These are phyloP conservation scores for Siniperca chuatsi DNA, from an alignment of 2,113 vertebrate genomes.

Conservation along the genomic window DNA sequence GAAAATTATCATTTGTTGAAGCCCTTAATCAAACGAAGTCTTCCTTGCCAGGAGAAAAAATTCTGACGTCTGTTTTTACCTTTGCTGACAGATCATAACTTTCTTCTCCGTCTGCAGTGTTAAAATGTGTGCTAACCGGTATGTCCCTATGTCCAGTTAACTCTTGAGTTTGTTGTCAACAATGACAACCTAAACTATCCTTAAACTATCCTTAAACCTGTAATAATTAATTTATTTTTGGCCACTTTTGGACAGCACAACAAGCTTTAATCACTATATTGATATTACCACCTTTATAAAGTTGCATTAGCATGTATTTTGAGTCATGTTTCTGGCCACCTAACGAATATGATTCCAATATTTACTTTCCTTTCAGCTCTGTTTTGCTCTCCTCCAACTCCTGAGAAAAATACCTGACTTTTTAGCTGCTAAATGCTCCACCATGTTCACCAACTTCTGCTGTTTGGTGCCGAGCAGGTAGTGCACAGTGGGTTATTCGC, in stretches of 20 bases:
- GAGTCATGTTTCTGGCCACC: not conserved
- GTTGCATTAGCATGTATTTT: not conserved
- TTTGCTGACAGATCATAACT: no score
- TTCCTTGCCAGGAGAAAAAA: not conserved
- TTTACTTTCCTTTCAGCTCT: no score
- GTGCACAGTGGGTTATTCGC: not conserved
- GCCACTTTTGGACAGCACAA: not conserved
- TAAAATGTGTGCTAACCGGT: no score
- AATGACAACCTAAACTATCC: no score
- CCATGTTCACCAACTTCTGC: not conserved
- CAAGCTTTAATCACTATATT: not conserved
- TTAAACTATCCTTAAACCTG: no score
- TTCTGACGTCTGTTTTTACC: no score
- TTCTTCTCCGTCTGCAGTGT: no score
- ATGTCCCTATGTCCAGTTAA: no score
- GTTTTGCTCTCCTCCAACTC: not conserved
- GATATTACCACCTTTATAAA: not conserved
- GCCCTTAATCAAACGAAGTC: not conserved
- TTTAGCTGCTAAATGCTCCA: not conserved
- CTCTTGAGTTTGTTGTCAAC: no score
- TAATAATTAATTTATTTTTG: not conserved
- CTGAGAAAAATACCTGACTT: not conserved
- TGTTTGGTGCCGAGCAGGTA: not conserved
- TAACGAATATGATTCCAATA: no score
- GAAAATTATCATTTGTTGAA: not conserved